Base-by-base conservation (phyloP, 2,797 vertebrate species). In the Sciurus vulgaris region DNA sequence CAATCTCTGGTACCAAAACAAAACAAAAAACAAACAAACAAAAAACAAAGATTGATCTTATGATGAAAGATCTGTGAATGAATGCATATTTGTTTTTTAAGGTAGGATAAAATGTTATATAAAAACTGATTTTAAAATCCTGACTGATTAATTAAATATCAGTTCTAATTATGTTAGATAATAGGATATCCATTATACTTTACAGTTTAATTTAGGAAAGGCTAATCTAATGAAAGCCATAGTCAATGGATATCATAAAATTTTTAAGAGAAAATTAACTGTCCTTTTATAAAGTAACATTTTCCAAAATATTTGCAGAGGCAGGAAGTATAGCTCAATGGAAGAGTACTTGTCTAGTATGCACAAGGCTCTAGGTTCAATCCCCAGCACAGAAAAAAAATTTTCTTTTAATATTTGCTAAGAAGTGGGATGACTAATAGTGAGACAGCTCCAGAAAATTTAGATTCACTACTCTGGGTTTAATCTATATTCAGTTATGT, bases 261-360 rank as follows among this genome's bases (percentile, higher is more conserved):
- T 95, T 84, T n/a, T 72, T 47, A 77, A 91, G 54, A 91, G 72
- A 96, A 84, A 77, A n/a, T 56, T 79, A 83, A 35, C 22, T 67
- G 94, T 87, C 54, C 4, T 88, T 95, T 90, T 92, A 79, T 54
- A 44, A 82, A 95, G 70, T 86, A 81, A 35, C 70, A 6, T 70
- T 92, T 56, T 78, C 17, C 85, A 51, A 91, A 90, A 88, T 81
- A 61, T 51, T 63, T 72, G 65, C 67, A 24, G 24, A 61, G 59
- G 59, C 22, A 8, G 59, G 56, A 24, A 61, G 9, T 61, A 9
- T 61, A 61, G 24, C 56, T 59, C 22, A 61, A 22, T 61, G 59
- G 8, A 24, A 59, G 8, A 59, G 2, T 24, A 7, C 59, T 26
- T 61, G 22, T 24, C 24, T 61, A 26, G 24, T 24, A 61, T 61